Evolutionary conservation across 2,888 invertebrate species (phyloP), one percentile per base, ranked within the genome.

Genomic region (Suillia variegata): DNA sequence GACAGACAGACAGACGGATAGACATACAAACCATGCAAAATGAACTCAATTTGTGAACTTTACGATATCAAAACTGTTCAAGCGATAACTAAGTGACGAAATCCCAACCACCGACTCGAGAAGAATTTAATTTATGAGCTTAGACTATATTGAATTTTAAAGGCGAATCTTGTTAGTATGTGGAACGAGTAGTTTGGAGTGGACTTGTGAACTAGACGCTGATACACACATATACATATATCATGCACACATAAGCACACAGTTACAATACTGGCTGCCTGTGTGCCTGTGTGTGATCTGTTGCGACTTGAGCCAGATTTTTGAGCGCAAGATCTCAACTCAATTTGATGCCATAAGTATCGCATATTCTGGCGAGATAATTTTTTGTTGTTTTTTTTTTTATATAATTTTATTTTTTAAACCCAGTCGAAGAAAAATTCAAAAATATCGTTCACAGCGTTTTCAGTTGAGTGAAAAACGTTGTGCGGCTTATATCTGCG

Each of bases 71-170:
- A 13, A 3, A n/a, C 38, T 31, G 31, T 12, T 12, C 12, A 31
- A 6, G 31, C 31, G 6, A 12, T 31, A 8, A 31, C 31, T 31
- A n/a, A n/a, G 10, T 26, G 12, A n/a, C 15, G n/a, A n/a, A 38
- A 38, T n/a, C 38, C 4, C n/a, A 5, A 38, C n/a, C 3, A n/a
- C 13, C 38, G 38, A n/a, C 12, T 10, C 26, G 10, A n/a, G 38
- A 38, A 38, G 38, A 13, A 71, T 73, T 67, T 71, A 73, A 73
- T 72, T 72, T 73, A 70, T 71, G 67, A 70, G 71, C 66, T 70
- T 38, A 5, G 6, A 45, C 13, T 72, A 64, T 73, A 73, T 72
- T 72, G 71, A 73, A 67, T 71, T 65, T 66, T 66, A 71, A 73
- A 73, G 68, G 70, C 66, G 49, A 55, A 38, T 42, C 38, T 51